Conservation (phyloP, 2,797 vertebrate species). For the Apogon talboti region DNA sequence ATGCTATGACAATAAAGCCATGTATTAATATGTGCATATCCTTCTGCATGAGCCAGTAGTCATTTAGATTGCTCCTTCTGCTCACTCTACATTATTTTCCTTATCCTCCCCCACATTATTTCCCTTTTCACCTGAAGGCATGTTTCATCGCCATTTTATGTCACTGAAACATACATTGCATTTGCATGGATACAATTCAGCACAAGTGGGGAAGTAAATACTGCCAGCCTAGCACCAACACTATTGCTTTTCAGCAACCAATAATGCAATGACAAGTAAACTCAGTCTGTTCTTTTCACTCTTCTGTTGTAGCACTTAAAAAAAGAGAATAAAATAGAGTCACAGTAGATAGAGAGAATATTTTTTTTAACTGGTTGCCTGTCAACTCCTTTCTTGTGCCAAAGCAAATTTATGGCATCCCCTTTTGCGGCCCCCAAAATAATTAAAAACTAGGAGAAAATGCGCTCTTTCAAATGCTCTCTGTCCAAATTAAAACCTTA, state of each 20-base stretch:
- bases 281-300: background rate
- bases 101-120: constrained; percentile 38
- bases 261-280: constrained; percentile 3
- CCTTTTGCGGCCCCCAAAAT: constrained; percentile 5
- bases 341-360: constrained; percentile 5
- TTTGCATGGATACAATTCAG: constrained; percentile 40
- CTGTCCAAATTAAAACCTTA: constrained; percentile 18
- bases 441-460: constrained; percentile 7
- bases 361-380: constrained; percentile 11
- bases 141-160: constrained; percentile 37
- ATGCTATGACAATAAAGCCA: constrained; percentile 79
- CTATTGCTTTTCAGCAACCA: background rate
- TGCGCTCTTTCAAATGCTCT: background rate
- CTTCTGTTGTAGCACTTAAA: background rate
- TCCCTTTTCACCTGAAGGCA: constrained; percentile 59
- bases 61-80: constrained; percentile 36
- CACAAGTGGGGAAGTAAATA: constrained; percentile 8
- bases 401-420: constrained; percentile 8
- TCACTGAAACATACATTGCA: constrained; percentile 40
- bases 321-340: background rate
- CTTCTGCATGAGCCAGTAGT: constrained; percentile 40
- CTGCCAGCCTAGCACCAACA: background rate
- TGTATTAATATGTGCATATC: constrained; percentile 55
- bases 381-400: constrained; percentile 8
- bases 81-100: constrained; percentile 35